phyloP scores from a whole-genome alignment of 2,797 vertebrate species.

The Myoxocephalus aenaeus region DNA sequence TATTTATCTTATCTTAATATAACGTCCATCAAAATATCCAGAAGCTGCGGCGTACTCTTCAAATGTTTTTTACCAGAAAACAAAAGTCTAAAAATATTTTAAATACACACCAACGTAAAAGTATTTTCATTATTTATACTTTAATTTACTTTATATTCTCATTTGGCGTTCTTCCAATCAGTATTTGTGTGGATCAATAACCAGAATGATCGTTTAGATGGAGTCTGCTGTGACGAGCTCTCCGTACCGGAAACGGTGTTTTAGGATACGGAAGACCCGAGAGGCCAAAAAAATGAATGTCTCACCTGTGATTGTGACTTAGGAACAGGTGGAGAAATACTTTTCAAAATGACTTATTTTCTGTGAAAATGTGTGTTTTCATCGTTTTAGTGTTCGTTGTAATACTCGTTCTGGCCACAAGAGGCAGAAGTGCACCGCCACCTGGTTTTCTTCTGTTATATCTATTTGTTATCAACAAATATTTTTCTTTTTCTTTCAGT shows the following conservation, averaged over 20 bases:
- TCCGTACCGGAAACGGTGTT: too few relatives aligned
- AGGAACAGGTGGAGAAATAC: not conserved
- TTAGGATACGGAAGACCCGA: not conserved
- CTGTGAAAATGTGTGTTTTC: not conserved
- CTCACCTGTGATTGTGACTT: not conserved
- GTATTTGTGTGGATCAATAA: too few relatives aligned
- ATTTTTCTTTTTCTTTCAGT: not conserved
- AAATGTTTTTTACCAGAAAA: not conserved
- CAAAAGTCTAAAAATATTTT: not conserved
- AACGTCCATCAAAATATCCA: not conserved
- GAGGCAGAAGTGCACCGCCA: not conserved
- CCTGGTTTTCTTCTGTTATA: too few relatives aligned
- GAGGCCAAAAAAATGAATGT: not conserved
- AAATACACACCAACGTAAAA: not conserved
- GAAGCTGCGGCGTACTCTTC: not conserved
- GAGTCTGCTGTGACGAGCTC: not conserved
- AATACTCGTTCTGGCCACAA: not conserved
- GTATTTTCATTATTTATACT: not conserved
- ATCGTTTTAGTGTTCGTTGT: not conserved
- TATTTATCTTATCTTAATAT: too few relatives aligned
- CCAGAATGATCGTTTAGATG: not conserved
- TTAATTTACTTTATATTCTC: too few relatives aligned
- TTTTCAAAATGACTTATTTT: not conserved
- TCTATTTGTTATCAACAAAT: not conserved
- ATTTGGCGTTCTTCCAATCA: too few relatives aligned